These are phyloP conservation scores for Hystrix cristata DNA, from an alignment of 2,113 vertebrate genomes.

Conservation along the genomic window DNA sequence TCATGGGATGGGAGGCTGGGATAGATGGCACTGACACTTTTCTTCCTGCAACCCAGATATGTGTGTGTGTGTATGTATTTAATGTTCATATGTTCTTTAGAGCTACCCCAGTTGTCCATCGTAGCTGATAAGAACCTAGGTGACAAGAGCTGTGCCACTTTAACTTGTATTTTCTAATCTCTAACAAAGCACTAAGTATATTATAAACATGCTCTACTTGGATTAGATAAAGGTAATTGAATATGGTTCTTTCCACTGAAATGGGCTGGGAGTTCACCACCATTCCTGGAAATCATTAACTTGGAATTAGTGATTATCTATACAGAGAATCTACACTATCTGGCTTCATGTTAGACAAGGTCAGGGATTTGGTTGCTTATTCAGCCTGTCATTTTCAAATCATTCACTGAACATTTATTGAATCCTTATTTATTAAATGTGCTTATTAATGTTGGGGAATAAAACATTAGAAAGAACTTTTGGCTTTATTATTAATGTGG, in stretches of 20 bases:
- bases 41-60: not conserved
- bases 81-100: constrained; percentile 18
- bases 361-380: constrained; percentile 26
- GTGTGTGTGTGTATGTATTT: not conserved
- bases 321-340: constrained; percentile 28
- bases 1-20: not conserved
- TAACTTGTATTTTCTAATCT: constrained; percentile 47
- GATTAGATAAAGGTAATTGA: constrained; percentile 72
- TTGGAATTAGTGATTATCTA: constrained; percentile 71
- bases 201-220: constrained; percentile 40
- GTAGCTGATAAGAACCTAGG: not conserved
- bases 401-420: constrained; percentile 43
- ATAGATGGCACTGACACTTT: not conserved
- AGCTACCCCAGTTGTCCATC: not conserved
- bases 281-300: constrained; percentile 82
- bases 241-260: constrained; percentile 65
- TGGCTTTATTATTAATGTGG: not conserved
- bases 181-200: constrained; percentile 22
- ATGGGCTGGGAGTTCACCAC: constrained; percentile 11
- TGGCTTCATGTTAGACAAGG: constrained; percentile 34
- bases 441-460: not conserved
- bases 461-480: constrained; percentile 26
- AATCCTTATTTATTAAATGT: constrained; percentile 29
- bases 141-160: not conserved
- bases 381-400: constrained; percentile 19